Base-by-base conservation (phyloP, 92 coral and sea anemone species). In the Umimayanthus chanpuru region DNA sequence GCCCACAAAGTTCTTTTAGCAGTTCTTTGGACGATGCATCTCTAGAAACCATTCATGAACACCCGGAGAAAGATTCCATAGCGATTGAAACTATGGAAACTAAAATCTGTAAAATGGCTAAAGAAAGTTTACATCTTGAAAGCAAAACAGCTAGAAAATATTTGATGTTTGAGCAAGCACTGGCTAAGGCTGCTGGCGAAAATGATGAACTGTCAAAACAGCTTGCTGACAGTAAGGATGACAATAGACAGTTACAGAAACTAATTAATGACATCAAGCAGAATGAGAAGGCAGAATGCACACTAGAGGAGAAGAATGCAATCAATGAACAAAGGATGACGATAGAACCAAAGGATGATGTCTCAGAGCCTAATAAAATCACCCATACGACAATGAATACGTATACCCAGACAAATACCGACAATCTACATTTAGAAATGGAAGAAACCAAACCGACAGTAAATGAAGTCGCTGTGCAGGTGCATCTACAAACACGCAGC, bases 101-200 rank as follows among this genome's bases (percentile, higher is more conserved):
- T 28, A 89, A 89, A 53, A 86, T 93, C 12, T 81, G 94, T 28
- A 82, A 89, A 53, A 93, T 93, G 88, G 90, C 93, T 66, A 91
- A 93, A 68, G 98, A 95, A 85, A 91, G 89, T 21, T 90, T 95
- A 41, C 79, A 88, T 39, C 90, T 95, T 28, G 98, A 95, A 81
- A 86, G 36, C 73, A 90, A 88, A 84, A 92, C 98, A 6, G 89
- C 96, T 18, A 91, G 91, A 81, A 87, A 90, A 2, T 93, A 90
- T 44, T 86, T 92, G 92, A 92, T 72, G 61, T 76, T 95, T 10
- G 93, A 95, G 84, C 85, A 90, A 43, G 81, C 98, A 0, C 78
- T 93, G 41, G 84, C 92, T 4, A 90, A 90, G 61, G 96, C 92
- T 41, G 82, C 90, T 40, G 68, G 70, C 56, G 91, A 91, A 77